Conservation (phyloP, 2,113 vertebrate species). For the Ciconia boyciana region DNA sequence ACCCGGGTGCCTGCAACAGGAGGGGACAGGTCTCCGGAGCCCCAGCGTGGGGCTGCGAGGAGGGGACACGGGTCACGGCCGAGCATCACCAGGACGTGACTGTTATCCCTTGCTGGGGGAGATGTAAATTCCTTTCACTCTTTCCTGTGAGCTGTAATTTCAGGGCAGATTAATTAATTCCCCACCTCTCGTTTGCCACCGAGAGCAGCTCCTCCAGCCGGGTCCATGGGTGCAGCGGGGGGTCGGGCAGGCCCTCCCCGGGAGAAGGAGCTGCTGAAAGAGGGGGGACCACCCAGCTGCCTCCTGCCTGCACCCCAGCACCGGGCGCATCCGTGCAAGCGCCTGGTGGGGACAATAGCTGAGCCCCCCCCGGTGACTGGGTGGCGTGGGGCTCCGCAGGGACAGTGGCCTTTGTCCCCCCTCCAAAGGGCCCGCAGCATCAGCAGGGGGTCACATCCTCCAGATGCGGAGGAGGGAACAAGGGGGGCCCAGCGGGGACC, state of each 20-base stretch:
- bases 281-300: background rate
- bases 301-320: background rate
- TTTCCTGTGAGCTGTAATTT: background rate
- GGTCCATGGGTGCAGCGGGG: background rate
- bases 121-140: background rate
- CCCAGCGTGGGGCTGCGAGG: background rate
- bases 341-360: background rate
- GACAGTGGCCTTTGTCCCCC: background rate
- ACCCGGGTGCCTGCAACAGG: background rate
- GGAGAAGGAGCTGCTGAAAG: background rate
- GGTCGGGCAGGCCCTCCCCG: background rate
- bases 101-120: background rate
- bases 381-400: accelerated
- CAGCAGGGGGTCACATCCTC: background rate
- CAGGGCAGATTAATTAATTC: background rate
- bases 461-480: no score
- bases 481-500: background rate
- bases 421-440: background rate
- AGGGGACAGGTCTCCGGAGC: background rate
- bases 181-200: background rate
- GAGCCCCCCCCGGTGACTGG: accelerated
- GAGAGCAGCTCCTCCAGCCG: background rate
- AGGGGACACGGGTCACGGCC: accelerated
- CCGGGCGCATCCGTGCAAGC: accelerated
- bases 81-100: background rate